phyloP scores from a whole-genome alignment of 2,888 invertebrate species.

The Fragum sueziense region DNA sequence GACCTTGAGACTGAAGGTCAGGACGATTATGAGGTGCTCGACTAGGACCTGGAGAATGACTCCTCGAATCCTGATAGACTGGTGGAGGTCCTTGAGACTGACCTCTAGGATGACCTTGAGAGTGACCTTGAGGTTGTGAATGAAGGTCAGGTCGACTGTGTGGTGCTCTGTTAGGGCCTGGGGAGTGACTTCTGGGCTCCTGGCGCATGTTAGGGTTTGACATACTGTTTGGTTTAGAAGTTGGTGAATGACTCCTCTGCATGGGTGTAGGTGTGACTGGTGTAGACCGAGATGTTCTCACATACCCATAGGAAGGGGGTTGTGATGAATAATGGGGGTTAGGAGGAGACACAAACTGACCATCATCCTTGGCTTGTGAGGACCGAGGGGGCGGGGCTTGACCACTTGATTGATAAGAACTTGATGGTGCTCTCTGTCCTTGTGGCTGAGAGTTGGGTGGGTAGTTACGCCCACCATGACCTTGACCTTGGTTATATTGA shows the following conservation, averaged over 20 bases:
- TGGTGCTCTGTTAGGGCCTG: conserved; percentile 36
- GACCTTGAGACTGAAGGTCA: background rate
- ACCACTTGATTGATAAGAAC: conserved; percentile 6
- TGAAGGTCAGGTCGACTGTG: background rate
- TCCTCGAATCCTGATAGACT: conserved; percentile 24
- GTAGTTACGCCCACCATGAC: conserved; percentile 11
- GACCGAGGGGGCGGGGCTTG: conserved; percentile 10
- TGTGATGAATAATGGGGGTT: conserved; percentile 22
- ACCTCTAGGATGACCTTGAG: too few species aligned
- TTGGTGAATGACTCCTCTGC: conserved; percentile 37
- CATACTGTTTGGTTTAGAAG: background rate
- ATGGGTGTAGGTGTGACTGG: conserved; percentile 49
- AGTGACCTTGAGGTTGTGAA: conserved; percentile 17
- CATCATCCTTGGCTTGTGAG: too few species aligned
- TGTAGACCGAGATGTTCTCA: conserved; percentile 38
- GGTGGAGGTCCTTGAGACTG: too few species aligned
- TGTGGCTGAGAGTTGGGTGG: background rate
- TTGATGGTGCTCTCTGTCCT: conserved; percentile 33
- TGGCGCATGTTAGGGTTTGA: conserved; percentile 18
- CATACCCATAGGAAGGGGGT: conserved; percentile 37
- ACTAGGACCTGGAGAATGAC: conserved; percentile 49
- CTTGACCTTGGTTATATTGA: conserved; percentile 1
- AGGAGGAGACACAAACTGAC: too few species aligned
- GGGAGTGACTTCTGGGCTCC: conserved; percentile 43
- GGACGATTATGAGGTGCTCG: background rate